A percentile compares a stretch with the other conserved stretches of the same genome.
These are phyloP conservation scores for Lemur catta DNA, from an alignment of 2,797 vertebrate genomes.

Conservation along the genomic window DNA sequence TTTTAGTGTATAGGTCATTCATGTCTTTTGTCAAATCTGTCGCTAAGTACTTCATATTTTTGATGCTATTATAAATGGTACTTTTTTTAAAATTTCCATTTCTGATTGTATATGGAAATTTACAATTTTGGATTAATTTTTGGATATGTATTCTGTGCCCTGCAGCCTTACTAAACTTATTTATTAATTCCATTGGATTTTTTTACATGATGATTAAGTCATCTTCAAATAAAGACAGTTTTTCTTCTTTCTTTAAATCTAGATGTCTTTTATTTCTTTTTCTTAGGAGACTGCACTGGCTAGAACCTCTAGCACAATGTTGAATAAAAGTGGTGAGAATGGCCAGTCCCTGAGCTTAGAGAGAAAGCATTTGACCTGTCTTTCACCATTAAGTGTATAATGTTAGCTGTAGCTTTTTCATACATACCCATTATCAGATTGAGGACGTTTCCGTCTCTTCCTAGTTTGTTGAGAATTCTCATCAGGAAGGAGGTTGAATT, in stretches of 20 bases:
- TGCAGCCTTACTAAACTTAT: not conserved
- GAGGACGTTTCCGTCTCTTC: not conserved
- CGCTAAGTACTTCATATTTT: not conserved
- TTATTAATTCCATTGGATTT: constrained; percentile 1
- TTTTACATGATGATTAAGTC: not conserved
- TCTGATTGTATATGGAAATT: not conserved
- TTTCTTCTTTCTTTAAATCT: not conserved
- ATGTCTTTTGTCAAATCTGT: not conserved
- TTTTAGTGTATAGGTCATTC: not conserved
- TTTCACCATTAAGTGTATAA: not conserved
- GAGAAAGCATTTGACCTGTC: not conserved
- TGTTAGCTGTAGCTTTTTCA: not conserved
- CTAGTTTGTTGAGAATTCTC: not conserved
- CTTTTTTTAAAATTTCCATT: not conserved
- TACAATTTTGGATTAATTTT: not conserved
- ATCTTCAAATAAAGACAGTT: not conserved
- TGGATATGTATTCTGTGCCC: not conserved
- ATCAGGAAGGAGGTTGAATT: not conserved
- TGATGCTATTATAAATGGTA: not conserved
- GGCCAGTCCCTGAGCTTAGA: not conserved
- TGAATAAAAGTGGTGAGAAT: not conserved
- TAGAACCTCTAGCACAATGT: not conserved
- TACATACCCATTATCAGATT: not conserved
- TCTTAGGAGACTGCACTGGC: not conserved
- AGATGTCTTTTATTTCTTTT: not conserved